A percentile compares a stretch with the other conserved stretches of the same genome.
These are phyloP conservation scores for Tinamus major DNA, from an alignment of 2,797 vertebrate species.

Conservation along the genomic window DNA sequence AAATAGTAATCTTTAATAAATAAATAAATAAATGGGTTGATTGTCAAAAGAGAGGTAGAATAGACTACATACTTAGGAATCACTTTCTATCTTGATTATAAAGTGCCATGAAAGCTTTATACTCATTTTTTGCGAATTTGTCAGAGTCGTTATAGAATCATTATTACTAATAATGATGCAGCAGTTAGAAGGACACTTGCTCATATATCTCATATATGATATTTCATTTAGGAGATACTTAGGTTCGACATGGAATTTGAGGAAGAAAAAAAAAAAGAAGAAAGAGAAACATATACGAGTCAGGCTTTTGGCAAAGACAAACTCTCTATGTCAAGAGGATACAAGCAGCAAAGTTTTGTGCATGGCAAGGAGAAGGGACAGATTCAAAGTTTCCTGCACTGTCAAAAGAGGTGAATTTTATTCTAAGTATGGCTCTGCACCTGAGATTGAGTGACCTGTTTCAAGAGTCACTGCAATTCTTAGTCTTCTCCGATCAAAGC, in stretches of 20 bases:
- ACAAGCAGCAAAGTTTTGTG: background rate
- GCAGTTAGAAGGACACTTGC: background rate
- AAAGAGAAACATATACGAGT: background rate
- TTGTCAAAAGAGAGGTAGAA: background rate
- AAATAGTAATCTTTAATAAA: background rate
- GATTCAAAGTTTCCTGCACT: background rate
- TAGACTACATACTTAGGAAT: background rate
- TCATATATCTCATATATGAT: background rate
- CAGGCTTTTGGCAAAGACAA: background rate
- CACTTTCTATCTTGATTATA: background rate
- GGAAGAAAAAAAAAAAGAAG: background rate
- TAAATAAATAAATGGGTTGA: background rate
- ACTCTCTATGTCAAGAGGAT: background rate
- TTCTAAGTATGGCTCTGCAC: background rate
- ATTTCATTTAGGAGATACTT: background rate
- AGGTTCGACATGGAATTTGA: background rate
- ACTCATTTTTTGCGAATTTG: background rate
- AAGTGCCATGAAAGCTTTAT: background rate
- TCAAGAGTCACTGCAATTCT: background rate
- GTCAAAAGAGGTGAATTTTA: fast-evolving
- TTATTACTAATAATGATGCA: background rate
- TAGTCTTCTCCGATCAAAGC: background rate
- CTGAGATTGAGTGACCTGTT: fast-evolving
- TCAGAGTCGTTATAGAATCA: background rate
- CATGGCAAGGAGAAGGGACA: background rate